Evolutionary conservation across 1,140 invertebrate species (phyloP).

Genomic region (Steinernema feltiae): DNA sequence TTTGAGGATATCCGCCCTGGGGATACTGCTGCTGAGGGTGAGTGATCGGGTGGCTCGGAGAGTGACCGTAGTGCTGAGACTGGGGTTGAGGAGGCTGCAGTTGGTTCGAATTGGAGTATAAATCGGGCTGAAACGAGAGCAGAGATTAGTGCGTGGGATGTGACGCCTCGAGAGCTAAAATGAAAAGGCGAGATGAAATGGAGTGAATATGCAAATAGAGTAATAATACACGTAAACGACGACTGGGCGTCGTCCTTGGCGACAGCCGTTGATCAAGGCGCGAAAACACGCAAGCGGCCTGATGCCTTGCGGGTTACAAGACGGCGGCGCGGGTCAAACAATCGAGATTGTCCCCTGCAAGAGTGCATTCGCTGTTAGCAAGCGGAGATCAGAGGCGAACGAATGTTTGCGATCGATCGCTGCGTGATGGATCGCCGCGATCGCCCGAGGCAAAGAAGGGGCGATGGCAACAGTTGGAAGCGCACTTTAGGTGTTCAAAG

Average conservation of each 20-base stretch:
- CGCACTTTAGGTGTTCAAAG: constrained; percentile 11
- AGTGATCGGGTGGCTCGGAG: neutral
- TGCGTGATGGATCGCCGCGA: neutral
- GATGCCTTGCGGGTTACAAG: neutral
- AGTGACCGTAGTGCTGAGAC: neutral
- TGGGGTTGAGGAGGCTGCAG: neutral
- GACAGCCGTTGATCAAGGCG: neutral
- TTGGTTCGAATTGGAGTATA: neutral
- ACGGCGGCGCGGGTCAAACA: too few relatives aligned
- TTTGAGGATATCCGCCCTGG: neutral
- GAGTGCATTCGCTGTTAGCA: neutral
- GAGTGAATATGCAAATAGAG: neutral
- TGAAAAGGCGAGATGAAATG: neutral
- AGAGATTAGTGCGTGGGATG: neutral
- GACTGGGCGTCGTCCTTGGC: constrained; percentile 1
- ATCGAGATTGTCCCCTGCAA: neutral
- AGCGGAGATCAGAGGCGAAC: neutral
- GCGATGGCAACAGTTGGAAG: neutral
- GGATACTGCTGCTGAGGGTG: neutral
- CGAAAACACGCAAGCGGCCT: neutral
- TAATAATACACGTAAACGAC: neutral
- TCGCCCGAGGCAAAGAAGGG: neutral
- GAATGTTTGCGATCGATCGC: neutral
- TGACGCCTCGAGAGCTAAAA: neutral
- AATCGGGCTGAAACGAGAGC: neutral